Conservation (phyloP, 2,797 vertebrate species). For the Crenuchus spilurus region DNA sequence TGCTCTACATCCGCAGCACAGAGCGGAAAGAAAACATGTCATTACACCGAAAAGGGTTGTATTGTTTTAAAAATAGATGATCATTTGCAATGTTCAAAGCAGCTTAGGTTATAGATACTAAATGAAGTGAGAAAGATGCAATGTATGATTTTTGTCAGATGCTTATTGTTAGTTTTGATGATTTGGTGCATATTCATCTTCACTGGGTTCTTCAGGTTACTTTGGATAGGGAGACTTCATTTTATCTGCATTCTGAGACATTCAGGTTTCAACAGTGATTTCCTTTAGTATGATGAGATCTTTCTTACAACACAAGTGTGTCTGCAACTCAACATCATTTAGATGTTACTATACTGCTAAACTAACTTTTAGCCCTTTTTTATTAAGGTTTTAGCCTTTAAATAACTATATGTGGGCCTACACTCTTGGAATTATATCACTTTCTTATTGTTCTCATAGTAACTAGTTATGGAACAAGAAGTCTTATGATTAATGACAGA, state of each 20-base stretch:
- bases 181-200: not conserved
- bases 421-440: too few species aligned
- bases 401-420: too few species aligned
- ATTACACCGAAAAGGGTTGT: not conserved
- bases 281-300: slow-evolving; percentile 32
- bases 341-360: not conserved
- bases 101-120: too few species aligned
- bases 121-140: too few species aligned
- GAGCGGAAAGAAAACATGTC: not conserved
- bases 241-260: slow-evolving; percentile 51
- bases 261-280: slow-evolving; percentile 63
- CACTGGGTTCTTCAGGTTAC: slow-evolving; percentile 55
- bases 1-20: not conserved
- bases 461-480: not conserved
- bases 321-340: not conserved
- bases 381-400: too few species aligned
- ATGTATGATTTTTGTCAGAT: not conserved
- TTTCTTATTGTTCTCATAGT: too few species aligned
- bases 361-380: not conserved
- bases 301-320: slow-evolving; percentile 40
- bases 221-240: not conserved
- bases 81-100: not conserved
- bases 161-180: not conserved
- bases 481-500: not conserved
- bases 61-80: not conserved